These are phyloP conservation scores for Diacarnus erythraeanus DNA, from an alignment of 37 sponge, comb jelly and placozoan species.

Conservation along the genomic window DNA sequence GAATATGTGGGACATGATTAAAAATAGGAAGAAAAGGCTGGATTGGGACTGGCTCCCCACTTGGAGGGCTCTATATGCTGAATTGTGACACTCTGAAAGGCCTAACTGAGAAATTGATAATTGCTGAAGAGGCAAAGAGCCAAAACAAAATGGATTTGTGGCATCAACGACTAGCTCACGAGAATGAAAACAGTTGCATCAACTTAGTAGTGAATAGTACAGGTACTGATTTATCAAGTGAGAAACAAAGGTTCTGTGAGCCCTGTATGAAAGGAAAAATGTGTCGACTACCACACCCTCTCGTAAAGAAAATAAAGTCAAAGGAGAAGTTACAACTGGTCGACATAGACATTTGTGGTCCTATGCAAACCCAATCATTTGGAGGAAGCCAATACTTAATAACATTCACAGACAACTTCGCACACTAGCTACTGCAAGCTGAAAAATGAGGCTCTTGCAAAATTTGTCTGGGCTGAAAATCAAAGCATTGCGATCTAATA, in stretches of 20 bases:
- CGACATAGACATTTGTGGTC: conserved; percentile 60
- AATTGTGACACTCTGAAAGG: conserved; percentile 21
- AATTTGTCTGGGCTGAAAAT: conserved; percentile 42
- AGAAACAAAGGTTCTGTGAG: conserved; percentile 39
- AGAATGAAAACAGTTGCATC: conserved; percentile 1
- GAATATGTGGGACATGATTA: conserved; percentile 31
- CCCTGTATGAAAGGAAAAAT: conserved; percentile 51
- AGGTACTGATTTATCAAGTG: conserved; percentile 17
- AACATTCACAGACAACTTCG: conserved; percentile 58
- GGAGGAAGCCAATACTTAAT: conserved; percentile 62
- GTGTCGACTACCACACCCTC: conserved; percentile 19
- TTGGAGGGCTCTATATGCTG: conserved; percentile 27
- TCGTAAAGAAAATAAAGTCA: conserved; percentile 31
- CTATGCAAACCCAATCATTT: conserved; percentile 54
- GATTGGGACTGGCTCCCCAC: conserved; percentile 23
- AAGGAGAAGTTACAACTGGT: conserved; percentile 28
- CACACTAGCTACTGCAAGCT: conserved; percentile 43
- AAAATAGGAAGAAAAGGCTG: not conserved
- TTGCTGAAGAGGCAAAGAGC: conserved; percentile 5
- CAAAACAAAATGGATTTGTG: conserved; percentile 33
- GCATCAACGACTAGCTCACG: conserved; percentile 63
- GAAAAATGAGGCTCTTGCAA: conserved; percentile 42
- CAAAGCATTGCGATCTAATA: conserved; percentile 31
- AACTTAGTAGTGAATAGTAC: conserved; percentile 9
- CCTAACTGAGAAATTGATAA: conserved; percentile 3